Evolutionary conservation across 2,888 invertebrate species (phyloP).

Genomic region (Drosophila kanekoi): DNA sequence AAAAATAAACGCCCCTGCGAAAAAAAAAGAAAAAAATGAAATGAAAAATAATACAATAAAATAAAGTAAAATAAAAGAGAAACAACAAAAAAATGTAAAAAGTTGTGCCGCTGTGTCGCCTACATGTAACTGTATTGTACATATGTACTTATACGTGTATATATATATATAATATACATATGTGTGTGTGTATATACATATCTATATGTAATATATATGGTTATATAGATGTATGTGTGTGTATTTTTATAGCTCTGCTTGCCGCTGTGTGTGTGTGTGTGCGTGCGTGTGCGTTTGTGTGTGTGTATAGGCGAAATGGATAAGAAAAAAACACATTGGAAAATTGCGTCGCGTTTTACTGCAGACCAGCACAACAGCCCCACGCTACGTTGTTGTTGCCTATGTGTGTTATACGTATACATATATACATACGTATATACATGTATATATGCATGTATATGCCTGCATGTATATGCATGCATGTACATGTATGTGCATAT

Average conservation of each 20-base stretch:
- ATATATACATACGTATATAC: constrained; percentile 4
- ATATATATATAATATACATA: background rate
- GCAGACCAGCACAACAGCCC: constrained; percentile 4
- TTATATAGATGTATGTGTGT: constrained; percentile 6
- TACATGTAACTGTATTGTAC: constrained; percentile 41
- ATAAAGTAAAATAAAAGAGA: constrained; percentile 15
- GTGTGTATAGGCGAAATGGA: constrained; percentile 26
- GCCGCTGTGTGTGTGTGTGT: constrained; percentile 1
- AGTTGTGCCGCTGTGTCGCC: constrained; percentile 24
- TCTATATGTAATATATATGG: constrained; percentile 12
- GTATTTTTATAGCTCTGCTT: constrained; percentile 23
- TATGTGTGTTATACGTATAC: background rate
- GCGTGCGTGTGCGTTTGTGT: constrained; percentile 2
- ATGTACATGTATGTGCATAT: constrained; percentile 9
- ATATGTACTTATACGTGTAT: constrained; percentile 13
- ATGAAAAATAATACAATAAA: constrained; percentile 14
- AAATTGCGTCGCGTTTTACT: constrained; percentile 55
- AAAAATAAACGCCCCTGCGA: constrained; percentile 7
- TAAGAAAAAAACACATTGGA: constrained; percentile 43
- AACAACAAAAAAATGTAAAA: constrained; percentile 16
- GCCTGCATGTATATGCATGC: background rate
- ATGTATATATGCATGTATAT: background rate
- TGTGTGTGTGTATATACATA: background rate
- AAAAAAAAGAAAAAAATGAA: constrained; percentile 5
- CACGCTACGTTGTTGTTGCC: constrained; percentile 36